Conservation (phyloP, 2,113 vertebrate genomes). For the Hemichromis elongatus region DNA sequence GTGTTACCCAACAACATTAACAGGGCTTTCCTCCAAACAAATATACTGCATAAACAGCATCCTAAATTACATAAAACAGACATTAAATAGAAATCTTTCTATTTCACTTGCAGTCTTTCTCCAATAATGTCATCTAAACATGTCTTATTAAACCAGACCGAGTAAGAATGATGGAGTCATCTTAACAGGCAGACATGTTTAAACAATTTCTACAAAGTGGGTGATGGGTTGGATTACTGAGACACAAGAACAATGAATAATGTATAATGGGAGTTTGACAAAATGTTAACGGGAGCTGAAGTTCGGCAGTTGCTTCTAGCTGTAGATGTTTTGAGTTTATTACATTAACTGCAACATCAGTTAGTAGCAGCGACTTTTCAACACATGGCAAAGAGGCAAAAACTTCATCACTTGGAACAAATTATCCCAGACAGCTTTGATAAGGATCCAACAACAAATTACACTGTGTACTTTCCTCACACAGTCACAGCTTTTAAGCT, state of each 20-base stretch:
- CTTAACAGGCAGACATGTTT: accelerated
- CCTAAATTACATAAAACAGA: background rate
- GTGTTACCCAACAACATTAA: background rate
- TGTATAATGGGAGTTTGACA: background rate
- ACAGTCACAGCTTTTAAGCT: background rate
- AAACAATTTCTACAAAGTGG: background rate
- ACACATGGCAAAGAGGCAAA: background rate
- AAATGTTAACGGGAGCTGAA: background rate
- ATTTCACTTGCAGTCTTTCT: accelerated
- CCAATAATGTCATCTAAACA: background rate
- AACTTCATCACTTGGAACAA: background rate
- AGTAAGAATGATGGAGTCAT: background rate
- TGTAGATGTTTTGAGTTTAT: background rate
- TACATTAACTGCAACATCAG: background rate
- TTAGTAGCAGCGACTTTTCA: background rate
- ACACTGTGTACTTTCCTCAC: background rate
- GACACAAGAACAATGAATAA: background rate
- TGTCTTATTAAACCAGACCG: background rate
- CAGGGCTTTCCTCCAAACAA: background rate
- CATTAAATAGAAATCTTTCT: background rate
- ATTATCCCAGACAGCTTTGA: background rate
- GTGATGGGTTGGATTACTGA: background rate
- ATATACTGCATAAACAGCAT: too few relatives aligned
- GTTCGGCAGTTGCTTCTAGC: background rate
- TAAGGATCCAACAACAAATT: background rate